Base-by-base conservation (phyloP, 2,113 vertebrate species). In the Pluvianellus socialis region DNA sequence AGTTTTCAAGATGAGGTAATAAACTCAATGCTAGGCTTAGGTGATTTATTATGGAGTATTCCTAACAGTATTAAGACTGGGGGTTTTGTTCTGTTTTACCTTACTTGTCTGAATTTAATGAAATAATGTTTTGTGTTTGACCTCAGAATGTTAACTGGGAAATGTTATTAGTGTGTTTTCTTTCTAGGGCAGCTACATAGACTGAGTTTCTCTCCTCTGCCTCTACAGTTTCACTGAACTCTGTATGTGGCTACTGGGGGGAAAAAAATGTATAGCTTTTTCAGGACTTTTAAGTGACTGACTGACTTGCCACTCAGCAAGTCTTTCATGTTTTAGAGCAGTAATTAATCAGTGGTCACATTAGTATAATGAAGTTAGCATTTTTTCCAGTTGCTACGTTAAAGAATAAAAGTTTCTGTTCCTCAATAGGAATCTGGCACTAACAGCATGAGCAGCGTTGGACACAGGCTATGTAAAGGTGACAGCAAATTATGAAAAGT, bases 391-490 rank as follows among this genome's bases (percentile, higher is more conserved):
- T 91, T 66, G 24, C 28, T 82, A 11, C 52, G 32, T 71, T 47
- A 77, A 82, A 77, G 66, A 91, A 20, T 84, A 67, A 92, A 90
- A 74, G 65, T 77, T 95, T 92, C 63, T 23, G 6, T 93, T 93
- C 44, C 65, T 89, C 61, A 62, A 79, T 82, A 97, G 96, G 83
- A 88, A 75, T 56, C 61, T n/a, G 58, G 10, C 68, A 38, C 80
- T 59, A 50, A 58, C 55, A 38, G 59, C 67, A 55, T 22, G 94
- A 86, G 52, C 84, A 82, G 13, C 76, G 65, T 40, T 53, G 81
- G 93, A 92, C 55, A 0, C 35, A 11, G 40, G 45, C 61, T n/a
- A 4, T 50, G 70, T 58, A 58, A 96, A 95, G 96, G 96, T 97
- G 77, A 94, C n/a, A 38, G 26, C 49, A 58, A 62, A n/a, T 35